Percentiles rank a stretch among this genome's conserved stretches.
Conservation (phyloP, 2,888 invertebrate species). For the Spodoptera littoralis region DNA sequence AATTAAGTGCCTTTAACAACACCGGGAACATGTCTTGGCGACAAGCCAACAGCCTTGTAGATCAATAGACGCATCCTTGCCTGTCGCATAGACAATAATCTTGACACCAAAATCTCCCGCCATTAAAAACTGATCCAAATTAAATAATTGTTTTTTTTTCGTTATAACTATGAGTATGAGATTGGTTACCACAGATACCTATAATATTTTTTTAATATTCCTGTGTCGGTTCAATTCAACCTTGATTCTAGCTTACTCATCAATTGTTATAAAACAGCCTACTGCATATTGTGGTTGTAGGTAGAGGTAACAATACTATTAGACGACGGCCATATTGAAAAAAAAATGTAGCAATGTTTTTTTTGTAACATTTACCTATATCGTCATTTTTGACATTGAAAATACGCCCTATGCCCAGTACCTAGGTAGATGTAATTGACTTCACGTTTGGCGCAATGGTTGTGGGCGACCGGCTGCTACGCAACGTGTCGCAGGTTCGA, state of each 20-base stretch:
- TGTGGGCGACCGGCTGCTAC: too few relatives aligned
- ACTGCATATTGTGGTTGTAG: conserved; percentile 14
- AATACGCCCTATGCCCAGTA: too few relatives aligned
- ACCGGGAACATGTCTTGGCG: conserved; percentile 6
- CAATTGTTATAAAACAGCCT: conserved; percentile 25
- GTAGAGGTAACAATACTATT: conserved; percentile 8
- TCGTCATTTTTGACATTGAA: too few relatives aligned
- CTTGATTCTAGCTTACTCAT: conserved; percentile 40
- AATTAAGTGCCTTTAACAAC: too few relatives aligned
- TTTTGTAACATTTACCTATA: background rate
- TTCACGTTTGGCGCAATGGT: too few relatives aligned
- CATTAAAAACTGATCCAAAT: conserved; percentile 14
- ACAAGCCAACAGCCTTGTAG: conserved; percentile 11
- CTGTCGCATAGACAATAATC: background rate
- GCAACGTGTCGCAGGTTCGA: too few relatives aligned
- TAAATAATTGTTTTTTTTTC: conserved; percentile 26
- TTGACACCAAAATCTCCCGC: background rate
- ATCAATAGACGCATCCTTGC: conserved; percentile 26
- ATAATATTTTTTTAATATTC: too few relatives aligned
- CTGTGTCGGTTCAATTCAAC: too few relatives aligned
- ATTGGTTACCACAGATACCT: too few relatives aligned
- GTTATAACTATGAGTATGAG: background rate
- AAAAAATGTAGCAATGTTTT: conserved; percentile 17
- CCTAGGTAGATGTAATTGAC: too few relatives aligned
- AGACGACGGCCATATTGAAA: conserved; percentile 1